A percentile compares a stretch with the other conserved stretches of the same genome.
These are phyloP conservation scores for Ichneumoninae sp. DNA, from an alignment of 2,888 invertebrate species.

Conservation along the genomic window DNA sequence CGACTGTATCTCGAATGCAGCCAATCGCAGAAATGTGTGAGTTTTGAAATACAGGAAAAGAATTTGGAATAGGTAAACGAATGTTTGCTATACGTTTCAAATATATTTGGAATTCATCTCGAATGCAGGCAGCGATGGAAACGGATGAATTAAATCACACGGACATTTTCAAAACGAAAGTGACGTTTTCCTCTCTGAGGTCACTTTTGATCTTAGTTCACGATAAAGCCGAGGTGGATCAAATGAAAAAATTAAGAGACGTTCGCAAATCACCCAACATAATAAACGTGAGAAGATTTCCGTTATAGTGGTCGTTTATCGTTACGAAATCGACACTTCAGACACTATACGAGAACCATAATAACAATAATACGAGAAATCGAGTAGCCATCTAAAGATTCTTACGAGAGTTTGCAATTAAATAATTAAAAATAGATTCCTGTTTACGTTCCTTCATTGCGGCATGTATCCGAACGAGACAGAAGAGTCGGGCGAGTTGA, in stretches of 20 bases:
- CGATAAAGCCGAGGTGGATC: neutral
- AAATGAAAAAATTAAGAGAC: neutral
- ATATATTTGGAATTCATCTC: too few relatives aligned
- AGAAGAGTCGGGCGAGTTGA: conserved; percentile 11
- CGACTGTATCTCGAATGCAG: too few relatives aligned
- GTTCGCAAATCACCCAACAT: neutral
- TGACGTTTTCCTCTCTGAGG: too few relatives aligned
- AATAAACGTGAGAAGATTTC: neutral
- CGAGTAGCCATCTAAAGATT: conserved; percentile 16
- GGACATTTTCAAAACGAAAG: too few relatives aligned
- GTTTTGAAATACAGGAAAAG: too few relatives aligned
- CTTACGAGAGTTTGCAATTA: conserved; percentile 22
- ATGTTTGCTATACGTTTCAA: too few relatives aligned
- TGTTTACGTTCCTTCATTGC: conserved; percentile 26
- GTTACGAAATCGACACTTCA: conserved; percentile 9
- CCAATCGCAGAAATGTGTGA: too few relatives aligned
- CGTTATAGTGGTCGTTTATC: neutral
- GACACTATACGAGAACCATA: neutral
- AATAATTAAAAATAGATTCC: conserved; percentile 31
- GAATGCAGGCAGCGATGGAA: too few relatives aligned
- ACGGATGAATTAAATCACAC: too few relatives aligned
- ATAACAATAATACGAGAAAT: conserved; percentile 2
- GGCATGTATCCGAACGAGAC: conserved; percentile 3
- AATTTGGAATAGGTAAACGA: too few relatives aligned
- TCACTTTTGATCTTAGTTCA: neutral